Conservation (phyloP, 2,888 invertebrate species). For the Drosophila koepferae region DNA sequence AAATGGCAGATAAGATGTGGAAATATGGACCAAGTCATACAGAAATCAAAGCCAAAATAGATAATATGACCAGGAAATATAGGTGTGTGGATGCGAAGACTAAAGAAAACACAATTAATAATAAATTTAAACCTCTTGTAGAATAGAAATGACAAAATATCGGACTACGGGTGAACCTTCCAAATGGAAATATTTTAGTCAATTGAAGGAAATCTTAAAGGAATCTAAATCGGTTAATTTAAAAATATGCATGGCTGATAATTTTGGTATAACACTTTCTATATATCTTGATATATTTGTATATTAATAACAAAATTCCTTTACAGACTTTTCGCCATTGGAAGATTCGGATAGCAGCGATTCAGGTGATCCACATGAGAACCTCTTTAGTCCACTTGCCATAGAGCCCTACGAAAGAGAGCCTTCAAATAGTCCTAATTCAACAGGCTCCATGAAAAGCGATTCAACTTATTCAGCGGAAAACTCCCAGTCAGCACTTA, state of each 20-base stretch:
- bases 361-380: neutral
- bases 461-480: neutral
- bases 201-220: constrained; percentile 44
- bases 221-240: constrained; percentile 22
- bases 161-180: constrained; percentile 28
- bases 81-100: constrained; percentile 20
- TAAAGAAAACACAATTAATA: neutral
- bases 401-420: neutral
- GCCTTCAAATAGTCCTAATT: neutral
- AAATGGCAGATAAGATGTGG: constrained; percentile 44
- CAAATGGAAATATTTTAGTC: constrained; percentile 48
- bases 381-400: neutral
- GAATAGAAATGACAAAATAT: constrained; percentile 38
- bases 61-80: constrained; percentile 60
- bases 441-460: neutral
- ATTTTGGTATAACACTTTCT: constrained; percentile 17
- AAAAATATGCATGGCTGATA: constrained; percentile 25
- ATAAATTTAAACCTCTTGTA: neutral
- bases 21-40: constrained; percentile 27
- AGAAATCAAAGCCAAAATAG: constrained; percentile 60
- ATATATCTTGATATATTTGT: neutral
- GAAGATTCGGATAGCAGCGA: constrained; percentile 22
- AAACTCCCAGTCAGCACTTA: neutral
- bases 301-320: neutral
- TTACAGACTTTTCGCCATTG: constrained; percentile 33